Evolutionary conservation across 2,113 vertebrate genomes (phyloP).

Genomic region (Procavia capensis): DNA sequence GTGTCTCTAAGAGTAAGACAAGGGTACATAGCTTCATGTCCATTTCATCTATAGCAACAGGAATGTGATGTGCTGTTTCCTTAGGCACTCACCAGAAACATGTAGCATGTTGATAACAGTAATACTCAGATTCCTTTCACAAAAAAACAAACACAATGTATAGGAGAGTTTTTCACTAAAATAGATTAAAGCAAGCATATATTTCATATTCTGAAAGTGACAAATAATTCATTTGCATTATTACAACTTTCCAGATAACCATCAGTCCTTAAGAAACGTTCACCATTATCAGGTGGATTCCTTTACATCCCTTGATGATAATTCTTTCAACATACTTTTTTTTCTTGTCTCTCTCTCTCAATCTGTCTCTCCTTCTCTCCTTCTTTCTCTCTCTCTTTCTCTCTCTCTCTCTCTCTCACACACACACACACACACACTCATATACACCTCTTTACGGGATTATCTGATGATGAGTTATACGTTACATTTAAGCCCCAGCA

Average conservation of each 20-base stretch:
- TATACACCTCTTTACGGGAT: background rate
- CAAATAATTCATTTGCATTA: background rate
- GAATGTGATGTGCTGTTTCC: background rate
- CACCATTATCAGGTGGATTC: background rate
- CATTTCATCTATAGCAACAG: accelerated
- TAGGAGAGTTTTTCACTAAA: background rate
- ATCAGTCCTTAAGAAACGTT: background rate
- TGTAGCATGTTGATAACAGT: background rate
- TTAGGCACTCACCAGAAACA: background rate
- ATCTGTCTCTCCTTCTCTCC: too few species aligned
- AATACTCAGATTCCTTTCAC: background rate
- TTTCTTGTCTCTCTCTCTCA: too few species aligned
- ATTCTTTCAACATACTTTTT: too few species aligned
- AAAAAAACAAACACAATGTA: background rate
- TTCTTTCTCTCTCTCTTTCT: too few species aligned
- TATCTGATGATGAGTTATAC: too few species aligned
- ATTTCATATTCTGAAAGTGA: background rate
- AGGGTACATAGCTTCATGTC: background rate
- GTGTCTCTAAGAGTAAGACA: background rate
- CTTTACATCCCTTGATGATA: too few species aligned
- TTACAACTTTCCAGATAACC: background rate
- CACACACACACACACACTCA: background rate
- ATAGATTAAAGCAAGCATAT: background rate
- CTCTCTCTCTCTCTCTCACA: too few species aligned
- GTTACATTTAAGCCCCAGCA: background rate